Percentiles rank a stretch among this genome's conserved stretches.
phyloP scores from a whole-genome alignment of 64 coral and sea anemone genomes.

The Anthopleura sola region DNA sequence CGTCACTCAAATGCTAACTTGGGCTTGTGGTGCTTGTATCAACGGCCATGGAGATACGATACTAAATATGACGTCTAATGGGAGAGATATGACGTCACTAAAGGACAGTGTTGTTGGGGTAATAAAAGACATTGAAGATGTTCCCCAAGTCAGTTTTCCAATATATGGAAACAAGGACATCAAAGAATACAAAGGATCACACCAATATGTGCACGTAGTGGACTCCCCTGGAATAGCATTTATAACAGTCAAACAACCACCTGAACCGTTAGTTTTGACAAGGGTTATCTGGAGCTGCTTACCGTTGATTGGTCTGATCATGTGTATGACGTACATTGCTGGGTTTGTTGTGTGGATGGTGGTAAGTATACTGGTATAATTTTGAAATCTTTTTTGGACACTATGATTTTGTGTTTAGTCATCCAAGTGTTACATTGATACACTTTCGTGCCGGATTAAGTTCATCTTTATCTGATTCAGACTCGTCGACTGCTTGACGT shows the following conservation, averaged over 20 bases:
- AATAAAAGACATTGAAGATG: conserved; percentile 40
- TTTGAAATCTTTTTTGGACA: too few relatives aligned
- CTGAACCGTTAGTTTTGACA: not conserved
- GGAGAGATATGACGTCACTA: not conserved
- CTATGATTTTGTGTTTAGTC: too few relatives aligned
- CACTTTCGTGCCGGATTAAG: too few relatives aligned
- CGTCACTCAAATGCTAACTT: conserved; percentile 21
- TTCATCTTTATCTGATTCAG: too few relatives aligned
- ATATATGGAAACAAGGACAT: conserved; percentile 53
- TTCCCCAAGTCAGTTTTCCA: conserved; percentile 62
- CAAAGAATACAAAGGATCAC: conserved; percentile 1
- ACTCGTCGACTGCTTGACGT: too few relatives aligned
- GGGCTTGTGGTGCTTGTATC: conserved; percentile 28
- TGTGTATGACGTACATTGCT: conserved; percentile 20
- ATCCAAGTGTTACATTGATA: too few relatives aligned
- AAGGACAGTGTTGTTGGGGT: conserved; percentile 30
- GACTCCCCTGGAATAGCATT: conserved; percentile 56
- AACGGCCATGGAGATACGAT: conserved; percentile 25
- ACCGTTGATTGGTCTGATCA: conserved; percentile 26
- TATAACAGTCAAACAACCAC: conserved; percentile 15
- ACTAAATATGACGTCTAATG: conserved; percentile 21
- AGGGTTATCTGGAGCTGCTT: not conserved
- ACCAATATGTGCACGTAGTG: conserved; percentile 45
- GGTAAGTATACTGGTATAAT: conserved; percentile 55
- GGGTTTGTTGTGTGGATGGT: conserved; percentile 56